Conservation (phyloP, 64 coral and sea anemone species). For the Dendronephthya gigantea region DNA sequence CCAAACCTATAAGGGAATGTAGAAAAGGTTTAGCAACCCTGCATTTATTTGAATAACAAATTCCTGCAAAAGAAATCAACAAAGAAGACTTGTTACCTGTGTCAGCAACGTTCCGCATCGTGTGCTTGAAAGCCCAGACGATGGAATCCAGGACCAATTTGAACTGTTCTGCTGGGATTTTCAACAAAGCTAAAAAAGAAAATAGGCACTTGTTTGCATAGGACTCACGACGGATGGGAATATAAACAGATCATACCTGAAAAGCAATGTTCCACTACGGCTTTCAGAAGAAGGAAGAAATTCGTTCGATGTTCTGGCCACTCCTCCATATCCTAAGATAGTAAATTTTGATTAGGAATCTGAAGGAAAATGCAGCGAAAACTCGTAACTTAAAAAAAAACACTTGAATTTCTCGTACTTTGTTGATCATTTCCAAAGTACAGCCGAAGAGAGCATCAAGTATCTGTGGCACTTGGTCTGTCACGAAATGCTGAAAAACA, state of each 20-base stretch:
- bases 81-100: conserved; percentile 38
- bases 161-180: conserved; percentile 81
- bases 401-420: too few species aligned
- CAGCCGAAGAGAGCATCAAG: conserved; percentile 98
- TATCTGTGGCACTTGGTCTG: conserved; percentile 74
- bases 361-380: not conserved
- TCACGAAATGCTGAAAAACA: conserved; percentile 38
- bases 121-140: conserved; percentile 97
- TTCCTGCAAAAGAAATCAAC: not conserved
- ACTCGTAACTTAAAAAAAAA: too few species aligned
- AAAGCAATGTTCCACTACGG: conserved; percentile 90
- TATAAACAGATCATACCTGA: conserved; percentile 36
- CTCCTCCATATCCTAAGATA: conserved; percentile 78
- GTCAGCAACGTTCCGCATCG: conserved; percentile 93
- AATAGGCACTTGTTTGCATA: not conserved
- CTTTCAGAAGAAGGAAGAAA: conserved; percentile 93
- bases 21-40: not conserved
- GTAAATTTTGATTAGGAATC: not conserved
- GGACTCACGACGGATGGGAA: not conserved
- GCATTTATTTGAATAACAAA: not conserved
- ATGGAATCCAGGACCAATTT: conserved; percentile 95
- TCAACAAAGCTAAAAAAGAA: conserved; percentile 58
- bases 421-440: conserved; percentile 96
- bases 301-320: conserved; percentile 96
- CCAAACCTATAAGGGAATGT: conserved; percentile 41